These are phyloP conservation scores for Caenorhabditis sinica DNA, from an alignment of 2,888 invertebrate genomes.

Conservation along the genomic window DNA sequence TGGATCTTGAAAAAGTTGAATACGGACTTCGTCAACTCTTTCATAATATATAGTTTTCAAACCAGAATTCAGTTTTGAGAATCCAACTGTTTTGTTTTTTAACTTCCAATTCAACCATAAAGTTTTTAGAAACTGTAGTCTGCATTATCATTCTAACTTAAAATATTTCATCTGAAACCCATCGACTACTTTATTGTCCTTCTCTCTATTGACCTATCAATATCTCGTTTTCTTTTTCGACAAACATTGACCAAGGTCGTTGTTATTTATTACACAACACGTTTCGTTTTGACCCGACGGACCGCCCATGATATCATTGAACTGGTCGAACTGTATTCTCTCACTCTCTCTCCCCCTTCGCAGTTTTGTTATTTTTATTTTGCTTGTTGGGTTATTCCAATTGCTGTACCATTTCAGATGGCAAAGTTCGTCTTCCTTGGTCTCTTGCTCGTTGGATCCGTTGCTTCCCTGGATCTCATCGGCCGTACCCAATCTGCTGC, in stretches of 20 bases:
- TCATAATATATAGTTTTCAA: too few relatives aligned
- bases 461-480: constrained; percentile 68
- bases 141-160: not conserved
- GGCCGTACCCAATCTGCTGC: constrained; percentile 74
- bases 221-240: constrained; percentile 74
- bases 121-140: too few relatives aligned
- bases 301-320: constrained; percentile 50
- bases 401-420: constrained; percentile 25
- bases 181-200: constrained; percentile 5
- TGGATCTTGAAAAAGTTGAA: too few relatives aligned
- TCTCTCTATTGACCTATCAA: constrained; percentile 74
- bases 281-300: constrained; percentile 36
- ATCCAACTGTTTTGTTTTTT: too few relatives aligned
- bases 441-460: constrained; percentile 60
- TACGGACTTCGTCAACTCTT: too few relatives aligned
- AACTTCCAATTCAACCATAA: too few relatives aligned
- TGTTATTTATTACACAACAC: constrained; percentile 49
- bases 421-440: constrained; percentile 34
- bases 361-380: not conserved
- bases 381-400: not conserved
- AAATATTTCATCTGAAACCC: constrained; percentile 7
- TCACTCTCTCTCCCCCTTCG: not conserved
- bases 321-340: constrained; percentile 20
- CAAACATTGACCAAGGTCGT: constrained; percentile 58
- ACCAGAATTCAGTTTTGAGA: too few relatives aligned